A percentile compares a stretch with the other conserved stretches of the same genome.
These are phyloP conservation scores for Epinotia bilunana DNA, from an alignment of 2,888 invertebrate species.

Conservation along the genomic window DNA sequence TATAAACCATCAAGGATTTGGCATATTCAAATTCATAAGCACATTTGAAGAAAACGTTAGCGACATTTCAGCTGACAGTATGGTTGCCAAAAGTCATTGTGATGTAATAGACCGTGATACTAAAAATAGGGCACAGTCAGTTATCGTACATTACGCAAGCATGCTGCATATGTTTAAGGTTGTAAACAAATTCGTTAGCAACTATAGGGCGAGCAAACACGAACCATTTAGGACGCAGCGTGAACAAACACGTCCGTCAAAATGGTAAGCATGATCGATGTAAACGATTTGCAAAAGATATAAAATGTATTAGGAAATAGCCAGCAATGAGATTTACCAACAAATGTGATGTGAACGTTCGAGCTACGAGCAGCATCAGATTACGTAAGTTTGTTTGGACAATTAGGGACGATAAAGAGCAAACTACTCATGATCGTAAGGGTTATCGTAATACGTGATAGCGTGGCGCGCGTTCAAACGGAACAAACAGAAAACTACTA, in stretches of 20 bases:
- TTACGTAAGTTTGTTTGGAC: constrained; percentile 69
- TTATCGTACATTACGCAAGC: constrained; percentile 65
- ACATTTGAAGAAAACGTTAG: constrained; percentile 20
- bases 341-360: constrained; percentile 56
- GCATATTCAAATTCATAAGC: neutral
- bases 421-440: constrained; percentile 67
- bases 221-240: constrained; percentile 44
- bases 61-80: constrained; percentile 35
- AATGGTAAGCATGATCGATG: constrained; percentile 50
- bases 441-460: constrained; percentile 61
- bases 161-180: constrained; percentile 50
- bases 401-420: constrained; percentile 64
- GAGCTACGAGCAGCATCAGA: constrained; percentile 55
- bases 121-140: constrained; percentile 62
- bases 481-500: constrained; percentile 3
- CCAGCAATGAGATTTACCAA: constrained; percentile 56
- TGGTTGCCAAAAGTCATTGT: constrained; percentile 56
- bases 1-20: neutral
- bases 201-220: constrained; percentile 60
- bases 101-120: constrained; percentile 58
- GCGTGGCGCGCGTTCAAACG: neutral
- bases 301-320: constrained; percentile 58
- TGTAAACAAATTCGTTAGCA: constrained; percentile 69
- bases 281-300: constrained; percentile 59
- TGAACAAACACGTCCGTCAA: constrained; percentile 36